Conservation (phyloP, 1,140 invertebrate species). For the Monochamus saltuarius region DNA sequence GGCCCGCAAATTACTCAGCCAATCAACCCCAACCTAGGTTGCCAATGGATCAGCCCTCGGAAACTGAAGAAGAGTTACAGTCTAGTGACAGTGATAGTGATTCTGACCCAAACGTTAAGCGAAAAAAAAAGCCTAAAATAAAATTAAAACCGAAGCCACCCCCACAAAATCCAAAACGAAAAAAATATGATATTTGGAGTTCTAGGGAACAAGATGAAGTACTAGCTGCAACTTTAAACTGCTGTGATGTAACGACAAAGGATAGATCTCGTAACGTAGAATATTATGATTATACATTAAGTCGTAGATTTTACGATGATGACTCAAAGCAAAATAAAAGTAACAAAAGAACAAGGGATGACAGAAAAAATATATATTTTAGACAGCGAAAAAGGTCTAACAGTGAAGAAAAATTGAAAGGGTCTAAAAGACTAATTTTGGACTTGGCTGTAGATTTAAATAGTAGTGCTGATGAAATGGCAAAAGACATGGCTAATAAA, state of each 20-base stretch:
- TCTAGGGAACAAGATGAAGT: slow-evolving; percentile 63
- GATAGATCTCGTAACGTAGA: slow-evolving; percentile 60
- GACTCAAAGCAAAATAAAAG: slow-evolving; percentile 53
- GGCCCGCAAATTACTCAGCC: slow-evolving; percentile 46
- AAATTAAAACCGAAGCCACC: slow-evolving; percentile 50
- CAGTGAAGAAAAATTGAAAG: slow-evolving; percentile 45
- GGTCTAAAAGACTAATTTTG: slow-evolving; percentile 55
- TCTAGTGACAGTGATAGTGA: slow-evolving; percentile 55
- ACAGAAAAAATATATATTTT: slow-evolving; percentile 61
- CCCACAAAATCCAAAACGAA: slow-evolving; percentile 36
- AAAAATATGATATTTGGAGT: slow-evolving; percentile 67
- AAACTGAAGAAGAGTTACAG: slow-evolving; percentile 53
- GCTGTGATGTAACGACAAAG: slow-evolving; percentile 60
- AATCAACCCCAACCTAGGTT: slow-evolving; percentile 46
- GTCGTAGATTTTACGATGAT: slow-evolving; percentile 33
- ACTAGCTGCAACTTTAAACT: slow-evolving; percentile 60
- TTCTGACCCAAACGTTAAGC: slow-evolving; percentile 49
- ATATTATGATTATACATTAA: slow-evolving; percentile 57
- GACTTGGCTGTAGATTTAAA: slow-evolving; percentile 56
- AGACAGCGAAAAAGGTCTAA: slow-evolving; percentile 54
- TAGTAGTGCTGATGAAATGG: slow-evolving; percentile 61
- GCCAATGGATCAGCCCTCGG: slow-evolving; percentile 31
- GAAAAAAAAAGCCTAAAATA: slow-evolving; percentile 46
- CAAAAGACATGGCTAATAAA: slow-evolving; percentile 68
- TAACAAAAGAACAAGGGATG: slow-evolving; percentile 61